Percentiles rank a stretch among this genome's conserved stretches.
Conservation (phyloP, 2,797 vertebrate genomes). For the Hydrophis major region DNA sequence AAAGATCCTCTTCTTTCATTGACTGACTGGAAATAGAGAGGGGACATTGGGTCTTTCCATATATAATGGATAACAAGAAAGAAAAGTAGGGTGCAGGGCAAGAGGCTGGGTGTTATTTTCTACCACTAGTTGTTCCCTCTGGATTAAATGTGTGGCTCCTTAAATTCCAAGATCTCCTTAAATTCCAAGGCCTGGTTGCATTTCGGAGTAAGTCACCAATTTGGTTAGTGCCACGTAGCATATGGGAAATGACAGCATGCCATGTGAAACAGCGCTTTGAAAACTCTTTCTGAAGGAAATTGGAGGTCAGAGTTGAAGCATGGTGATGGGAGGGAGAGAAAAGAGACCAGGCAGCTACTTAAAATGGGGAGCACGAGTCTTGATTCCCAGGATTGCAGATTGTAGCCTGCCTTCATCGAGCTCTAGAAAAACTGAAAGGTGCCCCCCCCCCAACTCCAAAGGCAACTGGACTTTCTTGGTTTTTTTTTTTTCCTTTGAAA, state of each 20-base stretch:
- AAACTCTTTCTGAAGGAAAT: slow-evolving; percentile 8
- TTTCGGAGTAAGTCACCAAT: background rate
- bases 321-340: background rate
- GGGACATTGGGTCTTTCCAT: background rate
- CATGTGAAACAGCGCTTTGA: background rate
- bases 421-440: background rate
- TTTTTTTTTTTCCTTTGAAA: accelerated
- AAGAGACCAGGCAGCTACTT: too few relatives aligned
- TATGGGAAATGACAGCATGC: background rate
- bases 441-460: too few relatives aligned
- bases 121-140: background rate
- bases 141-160: too few relatives aligned
- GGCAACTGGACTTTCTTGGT: too few relatives aligned
- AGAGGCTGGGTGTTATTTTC: background rate
- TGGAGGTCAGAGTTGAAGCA: slow-evolving; percentile 11
- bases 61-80: background rate
- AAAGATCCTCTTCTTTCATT: background rate
- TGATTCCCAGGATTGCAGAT: background rate
- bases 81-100: background rate
- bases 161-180: background rate
- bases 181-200: background rate
- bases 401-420: background rate
- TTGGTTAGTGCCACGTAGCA: too few relatives aligned
- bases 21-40: background rate
- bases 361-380: background rate